Percentiles rank a stretch among this genome's conserved stretches.
phyloP scores from a whole-genome alignment of 2,797 vertebrate species.

The Semotilus atromaculatus region DNA sequence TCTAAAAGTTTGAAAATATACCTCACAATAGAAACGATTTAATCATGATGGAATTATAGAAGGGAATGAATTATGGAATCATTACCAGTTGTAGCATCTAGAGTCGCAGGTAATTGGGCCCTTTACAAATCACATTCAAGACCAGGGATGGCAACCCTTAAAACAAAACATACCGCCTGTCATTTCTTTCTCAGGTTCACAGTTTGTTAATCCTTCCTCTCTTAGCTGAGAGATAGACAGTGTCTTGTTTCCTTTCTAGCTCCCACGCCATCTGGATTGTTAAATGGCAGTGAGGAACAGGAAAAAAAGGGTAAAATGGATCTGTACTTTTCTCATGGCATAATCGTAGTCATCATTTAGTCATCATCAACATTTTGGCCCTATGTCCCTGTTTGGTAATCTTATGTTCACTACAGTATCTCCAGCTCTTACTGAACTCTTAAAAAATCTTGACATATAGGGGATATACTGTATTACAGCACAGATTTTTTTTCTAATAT shows the following conservation, averaged over 20 bases:
- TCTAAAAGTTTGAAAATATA: background rate
- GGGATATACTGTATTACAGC: background rate
- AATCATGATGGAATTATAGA: background rate
- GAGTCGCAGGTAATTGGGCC: constrained; percentile 16
- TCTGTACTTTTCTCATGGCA: background rate
- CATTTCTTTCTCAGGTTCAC: constrained; percentile 19
- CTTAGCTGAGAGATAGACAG: constrained; percentile 17
- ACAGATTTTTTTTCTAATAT: background rate
- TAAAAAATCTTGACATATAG: background rate
- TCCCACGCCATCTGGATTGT: constrained; percentile 50
- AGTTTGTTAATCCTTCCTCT: constrained; percentile 15
- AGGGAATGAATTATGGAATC: constrained; percentile 26
- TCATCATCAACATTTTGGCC: background rate
- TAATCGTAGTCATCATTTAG: background rate
- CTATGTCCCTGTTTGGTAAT: background rate
- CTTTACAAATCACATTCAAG: constrained; percentile 40
- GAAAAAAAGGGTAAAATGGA: background rate
- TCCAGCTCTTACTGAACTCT: background rate
- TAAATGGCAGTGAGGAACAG: constrained; percentile 4
- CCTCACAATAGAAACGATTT: background rate
- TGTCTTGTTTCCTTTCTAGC: constrained; percentile 37
- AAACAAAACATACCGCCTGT: constrained; percentile 1
- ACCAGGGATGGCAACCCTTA: background rate
- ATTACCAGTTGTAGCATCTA: constrained; percentile 27
- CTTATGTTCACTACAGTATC: background rate